Evolutionary conservation across 2,113 vertebrate species (phyloP).

Genomic region (Nymphicus hollandicus): DNA sequence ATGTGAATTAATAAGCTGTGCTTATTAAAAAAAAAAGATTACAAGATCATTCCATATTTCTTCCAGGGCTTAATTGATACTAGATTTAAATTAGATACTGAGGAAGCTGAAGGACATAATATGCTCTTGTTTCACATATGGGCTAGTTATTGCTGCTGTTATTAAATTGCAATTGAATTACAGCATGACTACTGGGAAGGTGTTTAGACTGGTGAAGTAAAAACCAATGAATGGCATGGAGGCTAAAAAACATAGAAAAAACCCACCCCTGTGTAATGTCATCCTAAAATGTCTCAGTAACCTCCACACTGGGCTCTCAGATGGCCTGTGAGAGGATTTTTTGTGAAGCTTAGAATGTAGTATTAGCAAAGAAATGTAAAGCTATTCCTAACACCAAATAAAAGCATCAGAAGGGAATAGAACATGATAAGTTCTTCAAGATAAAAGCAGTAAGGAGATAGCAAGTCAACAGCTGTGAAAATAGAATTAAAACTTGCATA

Average conservation of each 20-base stretch:
- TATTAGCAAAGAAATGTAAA: slow-evolving; percentile 5
- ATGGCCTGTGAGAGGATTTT: background rate
- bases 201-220: background rate
- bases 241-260: background rate
- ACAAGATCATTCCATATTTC: background rate
- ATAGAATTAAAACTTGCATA: slow-evolving; percentile 45
- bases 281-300: background rate
- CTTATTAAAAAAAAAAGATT: background rate
- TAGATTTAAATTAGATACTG: background rate
- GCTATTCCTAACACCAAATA: slow-evolving; percentile 9
- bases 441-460: slow-evolving; percentile 14
- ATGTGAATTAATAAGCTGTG: background rate
- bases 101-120: background rate
- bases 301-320: background rate
- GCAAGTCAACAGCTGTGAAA: slow-evolving; percentile 42
- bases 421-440: slow-evolving; percentile 17
- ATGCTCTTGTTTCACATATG: background rate
- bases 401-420: background rate
- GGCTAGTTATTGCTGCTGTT: background rate
- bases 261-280: accelerated
- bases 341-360: background rate
- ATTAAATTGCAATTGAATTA: background rate
- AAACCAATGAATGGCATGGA: background rate
- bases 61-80: background rate
- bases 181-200: background rate